Evolutionary conservation across 2,888 invertebrate genomes (phyloP), one percentile per base, ranked within the genome.

Genomic region (Caenorhabditis macrosperma): DNA sequence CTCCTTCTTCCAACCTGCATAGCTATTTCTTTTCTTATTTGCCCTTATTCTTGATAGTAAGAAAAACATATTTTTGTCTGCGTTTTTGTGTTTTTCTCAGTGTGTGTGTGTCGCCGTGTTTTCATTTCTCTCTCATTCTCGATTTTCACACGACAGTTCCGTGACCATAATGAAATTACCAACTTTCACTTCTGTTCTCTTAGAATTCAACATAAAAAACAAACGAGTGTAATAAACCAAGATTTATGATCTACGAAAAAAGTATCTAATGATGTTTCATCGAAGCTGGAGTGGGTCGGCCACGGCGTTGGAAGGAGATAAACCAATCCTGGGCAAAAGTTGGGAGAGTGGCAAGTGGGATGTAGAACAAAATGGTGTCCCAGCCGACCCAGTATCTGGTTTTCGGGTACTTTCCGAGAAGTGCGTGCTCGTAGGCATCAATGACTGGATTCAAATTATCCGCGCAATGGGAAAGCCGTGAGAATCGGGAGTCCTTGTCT

Each of bases 331-430:
- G 85, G 12, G 76, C 72, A 77, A 83, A 83, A n/a, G 85, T 85
- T 60, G 85, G 85, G 22, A 85, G 78, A 2, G 85, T 85, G 0
- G 85, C 85, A 30, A 85, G 48, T 15, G 85, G 85, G 48, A 85
- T 85, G 72, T 85, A 85, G 67, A 85, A 85, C 6, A 85, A 60
- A 33, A 80, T 80, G 5, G 85, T 81, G 59, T 85, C 85, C 81
- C 67, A 81, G 12, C 85, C 85, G 38, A 85, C 85, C 83, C 83
- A 85, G 60, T 85, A 85, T 60, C 83, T 67, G n/a, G 68, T 78
- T 52, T 84, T 84, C 5, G 84, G 84, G 57, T 78, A 83, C 41
- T 68, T 76, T 44, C 81, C 82, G 24, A 83, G 61, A 2, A 85
- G 75, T 10, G 85, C 85, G 33, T 83, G 83, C 26, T 82, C 81